Evolutionary conservation across 2,797 vertebrate species (phyloP), one percentile per base, ranked within the genome.

Genomic region (Bradypus variegatus): DNA sequence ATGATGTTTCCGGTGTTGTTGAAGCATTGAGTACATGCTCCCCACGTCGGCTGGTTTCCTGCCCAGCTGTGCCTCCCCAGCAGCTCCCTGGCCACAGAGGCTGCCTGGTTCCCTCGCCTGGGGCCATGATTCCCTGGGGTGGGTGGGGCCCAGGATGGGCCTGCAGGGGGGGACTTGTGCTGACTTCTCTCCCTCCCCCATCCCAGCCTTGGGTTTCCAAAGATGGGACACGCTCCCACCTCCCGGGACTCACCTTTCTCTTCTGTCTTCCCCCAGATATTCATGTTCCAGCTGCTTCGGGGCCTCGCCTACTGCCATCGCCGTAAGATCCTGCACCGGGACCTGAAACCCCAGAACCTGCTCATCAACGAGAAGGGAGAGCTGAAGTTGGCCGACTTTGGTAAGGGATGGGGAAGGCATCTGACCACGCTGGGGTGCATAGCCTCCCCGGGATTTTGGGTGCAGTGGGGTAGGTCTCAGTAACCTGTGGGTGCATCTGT

Each of bases 261-360:
- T 25, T 38, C 18, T 90, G 77, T n/a, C 19, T n/a, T 72, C 50
- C 65, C 13, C 0, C 94, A 99, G 99, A 99, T 99, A 93, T 99
- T 99, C 97, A 99, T 99, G 99, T 99, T 99, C 97, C 99, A 99
- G 98, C 97, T 99, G 94, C 97, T 99, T 92, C 98, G 99, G 8
- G 99, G 99, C 36, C 97, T 99, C 16, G 98, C 98, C 64, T 99
- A 99, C 86, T 99, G 99, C 91, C 99, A 99, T 75, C 98, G 97
- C 78, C 98, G 98, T 69, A 99, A 99, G 95, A 99, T 99, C 97
- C 98, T 99, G 36, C 99, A 99, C 97, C 97, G 99, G 94, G 99
- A 99, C 97, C 98, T 99, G 60, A 99, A 99, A 93, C 99, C 99
- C 41, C 99, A 99, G 97, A 99, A 99, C 96, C 96, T 99, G 94